Percentiles rank a stretch among this genome's conserved stretches.
Evolutionary conservation across 1,140 invertebrate genomes (phyloP).

Genomic region (Drosophila novamexicana): DNA sequence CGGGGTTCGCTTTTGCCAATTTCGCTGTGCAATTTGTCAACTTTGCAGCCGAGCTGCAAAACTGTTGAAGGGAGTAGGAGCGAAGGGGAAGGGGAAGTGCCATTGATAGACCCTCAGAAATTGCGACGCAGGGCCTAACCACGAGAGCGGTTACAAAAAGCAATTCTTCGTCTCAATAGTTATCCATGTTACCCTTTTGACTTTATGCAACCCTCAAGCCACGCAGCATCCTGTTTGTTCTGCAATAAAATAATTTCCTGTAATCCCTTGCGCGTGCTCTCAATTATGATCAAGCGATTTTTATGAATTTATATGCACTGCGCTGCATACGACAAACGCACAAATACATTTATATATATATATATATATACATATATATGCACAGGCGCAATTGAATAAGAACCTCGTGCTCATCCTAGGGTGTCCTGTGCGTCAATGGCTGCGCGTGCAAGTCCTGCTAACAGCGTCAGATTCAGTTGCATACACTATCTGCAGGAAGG

Average conservation of each 20-base stretch:
- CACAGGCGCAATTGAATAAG: neutral
- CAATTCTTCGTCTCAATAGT: slow-evolving; percentile 2
- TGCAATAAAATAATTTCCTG: slow-evolving; percentile 70
- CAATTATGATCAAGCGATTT: slow-evolving; percentile 72
- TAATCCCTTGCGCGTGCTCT: slow-evolving; percentile 73
- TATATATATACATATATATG: neutral
- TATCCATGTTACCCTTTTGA: slow-evolving; percentile 44
- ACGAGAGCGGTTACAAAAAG: slow-evolving; percentile 12
- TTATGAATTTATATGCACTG: slow-evolving; percentile 9
- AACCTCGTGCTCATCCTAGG: neutral
- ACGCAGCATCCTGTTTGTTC: slow-evolving; percentile 10
- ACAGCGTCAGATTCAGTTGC: slow-evolving; percentile 1
- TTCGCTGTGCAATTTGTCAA: slow-evolving; percentile 46
- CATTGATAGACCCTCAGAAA: slow-evolving; percentile 4
- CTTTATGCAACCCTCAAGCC: slow-evolving; percentile 37
- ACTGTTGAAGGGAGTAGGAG: too few relatives aligned
- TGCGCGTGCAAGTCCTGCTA: slow-evolving; percentile 1
- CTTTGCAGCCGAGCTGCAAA: slow-evolving; percentile 3
- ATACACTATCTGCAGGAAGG: neutral
- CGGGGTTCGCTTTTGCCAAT: slow-evolving; percentile 7
- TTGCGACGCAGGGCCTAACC: slow-evolving; percentile 9
- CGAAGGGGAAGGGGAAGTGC: neutral
- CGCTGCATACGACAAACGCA: slow-evolving; percentile 14
- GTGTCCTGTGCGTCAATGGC: neutral
- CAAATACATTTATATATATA: neutral